Conservation (phyloP, 2,888 invertebrate species). For the Drosophila kambysellisi region DNA sequence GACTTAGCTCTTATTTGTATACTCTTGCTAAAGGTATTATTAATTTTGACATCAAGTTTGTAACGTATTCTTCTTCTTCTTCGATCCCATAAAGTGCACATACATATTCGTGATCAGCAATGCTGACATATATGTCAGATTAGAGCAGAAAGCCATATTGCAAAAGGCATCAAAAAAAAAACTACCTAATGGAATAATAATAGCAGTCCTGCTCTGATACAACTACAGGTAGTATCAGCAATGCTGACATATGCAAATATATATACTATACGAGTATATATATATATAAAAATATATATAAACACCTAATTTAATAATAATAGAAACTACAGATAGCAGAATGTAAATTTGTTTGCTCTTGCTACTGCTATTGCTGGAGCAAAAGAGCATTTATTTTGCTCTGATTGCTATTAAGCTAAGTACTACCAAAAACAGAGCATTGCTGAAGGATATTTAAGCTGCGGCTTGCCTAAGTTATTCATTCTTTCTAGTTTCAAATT, state of each 20-base stretch:
- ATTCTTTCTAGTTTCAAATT: rapidly evolving
- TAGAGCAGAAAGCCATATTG: background rate
- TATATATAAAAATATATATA: no score
- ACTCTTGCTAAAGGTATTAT: background rate
- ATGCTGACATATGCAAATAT: background rate
- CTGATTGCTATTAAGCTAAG: background rate
- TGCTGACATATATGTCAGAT: background rate
- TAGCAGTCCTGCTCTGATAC: background rate
- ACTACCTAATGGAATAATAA: background rate
- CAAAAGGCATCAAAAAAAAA: rapidly evolving
- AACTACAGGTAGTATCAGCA: background rate
- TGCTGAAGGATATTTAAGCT: background rate
- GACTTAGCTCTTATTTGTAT: conserved; percentile 1
- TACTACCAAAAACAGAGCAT: background rate
- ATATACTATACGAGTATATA: no score
- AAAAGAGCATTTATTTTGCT: background rate
- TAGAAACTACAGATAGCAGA: background rate
- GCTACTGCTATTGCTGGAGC: background rate
- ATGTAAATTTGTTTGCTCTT: no score
- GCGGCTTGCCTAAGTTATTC: background rate
- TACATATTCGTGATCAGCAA: background rate
- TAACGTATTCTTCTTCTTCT: background rate
- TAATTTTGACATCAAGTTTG: background rate
- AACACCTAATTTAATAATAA: background rate
- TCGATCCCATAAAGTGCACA: background rate